These are phyloP conservation scores for Phymatocera aterrima DNA, from an alignment of 2,888 invertebrate genomes.

Conservation along the genomic window DNA sequence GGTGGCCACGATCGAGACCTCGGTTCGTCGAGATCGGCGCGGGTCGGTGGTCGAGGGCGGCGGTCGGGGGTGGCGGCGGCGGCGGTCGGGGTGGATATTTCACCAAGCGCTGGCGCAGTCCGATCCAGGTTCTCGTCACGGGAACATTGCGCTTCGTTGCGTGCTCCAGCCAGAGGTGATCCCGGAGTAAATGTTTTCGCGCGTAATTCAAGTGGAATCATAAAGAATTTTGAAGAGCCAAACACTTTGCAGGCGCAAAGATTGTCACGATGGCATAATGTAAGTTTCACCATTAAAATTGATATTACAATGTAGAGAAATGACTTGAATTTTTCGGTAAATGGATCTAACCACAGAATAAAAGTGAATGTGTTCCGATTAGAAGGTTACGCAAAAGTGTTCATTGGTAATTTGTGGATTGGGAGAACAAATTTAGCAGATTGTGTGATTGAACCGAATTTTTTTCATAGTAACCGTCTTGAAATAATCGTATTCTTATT, in stretches of 20 bases:
- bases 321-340: background rate
- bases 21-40: slow-evolving; percentile 50
- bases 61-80: slow-evolving; percentile 50
- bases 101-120: slow-evolving; percentile 71
- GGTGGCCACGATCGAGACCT: slow-evolving; percentile 12
- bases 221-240: background rate
- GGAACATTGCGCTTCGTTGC: slow-evolving; percentile 59
- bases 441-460: background rate
- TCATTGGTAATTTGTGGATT: background rate
- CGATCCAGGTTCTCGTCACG: slow-evolving; percentile 68
- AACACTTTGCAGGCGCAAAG: background rate
- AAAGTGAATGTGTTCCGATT: slow-evolving; percentile 1
- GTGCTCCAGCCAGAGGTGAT: background rate
- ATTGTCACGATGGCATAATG: background rate
- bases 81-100: slow-evolving; percentile 67
- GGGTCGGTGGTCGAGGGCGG: slow-evolving; percentile 50
- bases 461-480: background rate
- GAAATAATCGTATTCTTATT: background rate
- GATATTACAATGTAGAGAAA: background rate
- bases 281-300: background rate
- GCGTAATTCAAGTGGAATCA: background rate
- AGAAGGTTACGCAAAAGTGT: background rate
- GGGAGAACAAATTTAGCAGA: background rate
- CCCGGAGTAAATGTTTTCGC: slow-evolving; percentile 3
- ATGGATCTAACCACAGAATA: background rate